Evolutionary conservation across 2,797 vertebrate genomes (phyloP).

Genomic region (Notamacropus eugenii): DNA sequence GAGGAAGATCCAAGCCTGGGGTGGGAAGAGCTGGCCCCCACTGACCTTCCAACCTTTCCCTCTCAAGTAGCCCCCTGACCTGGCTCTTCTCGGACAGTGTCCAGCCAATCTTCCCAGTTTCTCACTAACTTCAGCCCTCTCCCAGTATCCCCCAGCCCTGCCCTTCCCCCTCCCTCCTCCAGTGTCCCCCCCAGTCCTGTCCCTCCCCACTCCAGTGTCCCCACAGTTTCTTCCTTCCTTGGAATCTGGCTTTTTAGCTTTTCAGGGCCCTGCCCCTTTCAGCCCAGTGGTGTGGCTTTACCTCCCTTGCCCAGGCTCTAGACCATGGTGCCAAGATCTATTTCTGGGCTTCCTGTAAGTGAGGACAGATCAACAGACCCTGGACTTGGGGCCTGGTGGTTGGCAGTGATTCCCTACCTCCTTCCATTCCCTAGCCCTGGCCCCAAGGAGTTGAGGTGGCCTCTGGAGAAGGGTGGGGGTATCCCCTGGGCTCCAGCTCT

Average conservation of each 20-base stretch:
- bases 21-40: conserved; percentile 30
- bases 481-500: neutral
- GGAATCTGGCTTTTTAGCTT: neutral
- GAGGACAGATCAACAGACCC: neutral
- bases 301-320: neutral
- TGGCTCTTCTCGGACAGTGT: neutral
- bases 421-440: neutral
- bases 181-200: neutral
- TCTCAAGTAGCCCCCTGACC: neutral
- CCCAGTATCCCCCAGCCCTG: neutral
- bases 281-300: neutral
- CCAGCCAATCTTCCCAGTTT: too few relatives aligned
- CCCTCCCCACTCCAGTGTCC: neutral
- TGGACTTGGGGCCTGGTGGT: neutral
- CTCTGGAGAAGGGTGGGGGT: conserved; percentile 17
- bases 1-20: conserved; percentile 12
- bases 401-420: neutral
- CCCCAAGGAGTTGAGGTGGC: neutral
- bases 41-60: neutral
- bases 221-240: neutral
- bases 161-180: too few relatives aligned
- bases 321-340: conserved; percentile 9
- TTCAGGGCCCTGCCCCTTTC: neutral
- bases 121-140: too few relatives aligned
- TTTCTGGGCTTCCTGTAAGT: conserved; percentile 42